Percentiles rank a stretch among this genome's conserved stretches.
phyloP scores from a whole-genome alignment of 2,113 vertebrate species.

The Chaetodon auriga region DNA sequence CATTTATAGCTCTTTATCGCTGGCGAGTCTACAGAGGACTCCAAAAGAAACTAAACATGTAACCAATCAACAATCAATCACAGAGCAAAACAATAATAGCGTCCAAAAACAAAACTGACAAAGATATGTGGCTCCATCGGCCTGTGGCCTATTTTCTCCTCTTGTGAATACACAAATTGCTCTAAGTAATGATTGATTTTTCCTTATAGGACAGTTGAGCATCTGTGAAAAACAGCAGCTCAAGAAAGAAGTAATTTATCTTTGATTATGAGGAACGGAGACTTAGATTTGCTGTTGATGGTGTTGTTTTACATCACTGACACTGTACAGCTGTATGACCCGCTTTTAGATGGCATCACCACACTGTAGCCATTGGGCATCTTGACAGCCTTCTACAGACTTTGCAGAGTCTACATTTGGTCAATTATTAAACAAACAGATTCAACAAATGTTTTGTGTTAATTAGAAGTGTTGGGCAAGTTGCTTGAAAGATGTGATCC shows the following conservation, averaged over 20 bases:
- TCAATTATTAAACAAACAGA: background rate
- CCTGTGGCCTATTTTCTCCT: conserved; percentile 2
- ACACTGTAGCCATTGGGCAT: background rate
- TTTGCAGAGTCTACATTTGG: background rate
- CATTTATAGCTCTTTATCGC: conserved; percentile 8
- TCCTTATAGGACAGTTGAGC: background rate
- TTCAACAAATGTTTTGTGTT: too few relatives aligned
- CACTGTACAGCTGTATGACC: background rate
- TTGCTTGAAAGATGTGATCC: too few relatives aligned
- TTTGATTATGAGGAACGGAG: background rate
- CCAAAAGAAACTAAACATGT: conserved; percentile 6
- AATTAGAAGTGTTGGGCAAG: too few relatives aligned
- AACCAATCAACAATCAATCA: background rate
- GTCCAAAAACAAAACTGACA: background rate
- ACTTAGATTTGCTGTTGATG: background rate
- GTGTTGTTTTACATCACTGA: background rate
- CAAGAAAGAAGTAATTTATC: background rate
- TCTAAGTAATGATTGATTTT: background rate
- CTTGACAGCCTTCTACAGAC: background rate
- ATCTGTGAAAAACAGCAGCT: background rate
- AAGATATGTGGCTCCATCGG: background rate
- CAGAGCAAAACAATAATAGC: background rate
- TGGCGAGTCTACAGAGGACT: background rate
- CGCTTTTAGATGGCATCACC: background rate
- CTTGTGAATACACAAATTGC: background rate